Base-by-base conservation (phyloP, 1,140 invertebrate species). In the Steinernema feltiae region DNA sequence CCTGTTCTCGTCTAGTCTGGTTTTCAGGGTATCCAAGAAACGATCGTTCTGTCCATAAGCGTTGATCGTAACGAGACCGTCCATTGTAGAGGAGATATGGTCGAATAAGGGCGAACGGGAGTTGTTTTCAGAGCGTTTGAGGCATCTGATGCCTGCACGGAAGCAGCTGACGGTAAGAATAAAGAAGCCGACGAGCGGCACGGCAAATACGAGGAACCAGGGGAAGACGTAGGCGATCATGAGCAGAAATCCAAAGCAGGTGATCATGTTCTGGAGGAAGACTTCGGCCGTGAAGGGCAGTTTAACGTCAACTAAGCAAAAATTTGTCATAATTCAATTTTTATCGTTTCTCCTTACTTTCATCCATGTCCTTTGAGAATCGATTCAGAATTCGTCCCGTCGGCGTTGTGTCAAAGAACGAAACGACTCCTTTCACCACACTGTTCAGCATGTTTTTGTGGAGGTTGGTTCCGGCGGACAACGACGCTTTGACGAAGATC, bases 321-420 rank as follows among this genome's bases (percentile, higher is more conserved):
- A n/a, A n/a, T n/a, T n/a, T n/a, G n/a, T n/a, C n/a, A n/a, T n/a
- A n/a, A n/a, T n/a, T n/a, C n/a, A n/a, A n/a, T n/a, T n/a, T n/a
- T n/a, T n/a, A n/a, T n/a, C n/a, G n/a, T n/a, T n/a, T n/a, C n/a
- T n/a, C n/a, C 82, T 83, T 82, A 90, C 90, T 87, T 87, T 91
- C 90, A 82, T 91, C 90, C 74, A 92, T 87, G 81, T 92, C 91
- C 74, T 89, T 87, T 17, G 89, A 89, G 80, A 92, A 91, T 21
- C 91, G 81, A 83, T 91, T 91, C 71, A 91, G 87, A 75, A 92
- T 89, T 79, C 90, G 85, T 32, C 91, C 91, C 72, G 84, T 84
- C 3, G 91, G 90, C 46, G 90, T 90, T 15, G 86, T 89, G 71
- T 83, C 82, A 70, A 84, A 83, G 79, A 91, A 91, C 12, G 85